Conservation (phyloP, 2,797 vertebrate species). For the Gambelia wislizenii region DNA sequence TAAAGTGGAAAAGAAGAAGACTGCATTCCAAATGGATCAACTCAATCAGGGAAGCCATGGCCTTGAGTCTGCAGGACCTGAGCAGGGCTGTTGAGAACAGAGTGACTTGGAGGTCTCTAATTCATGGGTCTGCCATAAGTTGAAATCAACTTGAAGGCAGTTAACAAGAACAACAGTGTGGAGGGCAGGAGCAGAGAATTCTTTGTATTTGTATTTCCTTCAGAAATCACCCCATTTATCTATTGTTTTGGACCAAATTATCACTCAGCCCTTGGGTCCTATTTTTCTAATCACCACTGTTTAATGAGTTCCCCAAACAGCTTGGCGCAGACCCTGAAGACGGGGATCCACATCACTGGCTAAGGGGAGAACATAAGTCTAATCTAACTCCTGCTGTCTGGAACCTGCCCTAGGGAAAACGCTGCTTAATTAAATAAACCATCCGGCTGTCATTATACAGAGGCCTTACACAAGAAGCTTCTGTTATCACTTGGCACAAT, state of each 20-base stretch:
- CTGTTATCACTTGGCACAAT: background rate
- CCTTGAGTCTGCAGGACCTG: too few relatives aligned
- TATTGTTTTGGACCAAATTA: background rate
- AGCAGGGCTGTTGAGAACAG: too few relatives aligned
- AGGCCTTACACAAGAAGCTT: background rate
- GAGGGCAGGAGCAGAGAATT: background rate
- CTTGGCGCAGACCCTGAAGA: background rate
- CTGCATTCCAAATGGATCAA: too few relatives aligned
- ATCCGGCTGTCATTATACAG: background rate
- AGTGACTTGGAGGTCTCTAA: too few relatives aligned
- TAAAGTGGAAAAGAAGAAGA: too few relatives aligned
- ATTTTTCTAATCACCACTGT: background rate
- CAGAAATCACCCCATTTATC: background rate
- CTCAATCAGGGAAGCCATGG: too few relatives aligned
- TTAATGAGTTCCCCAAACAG: slow-evolving; percentile 15
- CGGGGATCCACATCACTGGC: background rate
- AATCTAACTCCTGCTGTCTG: background rate
- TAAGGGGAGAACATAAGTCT: background rate
- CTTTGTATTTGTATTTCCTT: background rate
- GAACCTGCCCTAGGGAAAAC: background rate
- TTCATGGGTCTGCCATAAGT: too few relatives aligned
- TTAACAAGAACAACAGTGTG: too few relatives aligned
- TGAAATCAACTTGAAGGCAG: too few relatives aligned
- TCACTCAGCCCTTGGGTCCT: background rate
- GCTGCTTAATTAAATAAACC: slow-evolving; percentile 25